Evolutionary conservation across 2,797 vertebrate genomes (phyloP).

Genomic region (Galagoides demidoff): DNA sequence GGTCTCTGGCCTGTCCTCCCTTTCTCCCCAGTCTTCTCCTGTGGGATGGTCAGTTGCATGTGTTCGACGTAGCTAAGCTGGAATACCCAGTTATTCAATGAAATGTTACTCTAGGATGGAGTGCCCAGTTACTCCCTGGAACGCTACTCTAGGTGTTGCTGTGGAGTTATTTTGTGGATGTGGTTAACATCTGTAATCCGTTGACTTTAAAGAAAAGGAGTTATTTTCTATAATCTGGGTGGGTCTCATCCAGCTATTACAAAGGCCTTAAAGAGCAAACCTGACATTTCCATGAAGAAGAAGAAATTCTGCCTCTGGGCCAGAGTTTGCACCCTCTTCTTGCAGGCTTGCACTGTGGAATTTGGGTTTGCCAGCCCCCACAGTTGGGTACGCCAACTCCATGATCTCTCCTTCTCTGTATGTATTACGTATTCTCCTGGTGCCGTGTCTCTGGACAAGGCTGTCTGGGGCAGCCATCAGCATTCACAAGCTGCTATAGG

Average conservation of each 20-base stretch:
- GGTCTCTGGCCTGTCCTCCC: not conserved
- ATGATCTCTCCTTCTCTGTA: not conserved
- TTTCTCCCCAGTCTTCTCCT: not conserved
- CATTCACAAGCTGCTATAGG: fast-evolving
- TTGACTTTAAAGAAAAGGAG: not conserved
- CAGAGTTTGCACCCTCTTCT: not conserved
- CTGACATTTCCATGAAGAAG: not conserved
- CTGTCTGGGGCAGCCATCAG: not conserved
- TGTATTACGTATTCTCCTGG: not conserved
- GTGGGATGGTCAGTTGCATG: not conserved
- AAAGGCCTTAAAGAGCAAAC: not conserved
- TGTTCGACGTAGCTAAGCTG: not conserved
- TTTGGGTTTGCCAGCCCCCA: not conserved
- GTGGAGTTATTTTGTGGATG: not conserved
- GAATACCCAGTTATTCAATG: not conserved
- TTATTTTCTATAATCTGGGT: not conserved
- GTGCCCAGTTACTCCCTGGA: not conserved
- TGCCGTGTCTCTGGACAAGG: not conserved
- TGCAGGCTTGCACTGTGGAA: not conserved
- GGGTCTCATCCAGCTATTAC: not conserved
- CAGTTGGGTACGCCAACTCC: not conserved
- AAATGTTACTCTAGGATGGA: not conserved
- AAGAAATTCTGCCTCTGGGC: not conserved
- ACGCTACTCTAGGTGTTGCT: not conserved
- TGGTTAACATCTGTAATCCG: not conserved